Conservation (phyloP, 2,797 vertebrate species). For the Propithecus deckenii region DNA sequence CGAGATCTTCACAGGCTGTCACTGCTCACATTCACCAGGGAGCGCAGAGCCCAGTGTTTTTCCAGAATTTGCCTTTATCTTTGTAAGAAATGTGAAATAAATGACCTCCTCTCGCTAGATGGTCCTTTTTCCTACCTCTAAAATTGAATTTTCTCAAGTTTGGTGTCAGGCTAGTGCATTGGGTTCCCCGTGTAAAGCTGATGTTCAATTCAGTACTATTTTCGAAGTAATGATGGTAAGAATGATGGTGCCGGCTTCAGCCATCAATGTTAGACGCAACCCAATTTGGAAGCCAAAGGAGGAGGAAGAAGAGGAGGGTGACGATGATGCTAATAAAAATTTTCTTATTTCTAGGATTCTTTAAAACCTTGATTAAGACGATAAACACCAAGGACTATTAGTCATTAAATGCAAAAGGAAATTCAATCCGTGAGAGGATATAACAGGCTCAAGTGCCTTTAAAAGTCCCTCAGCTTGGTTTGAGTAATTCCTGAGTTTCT, state of each 20-base stretch:
- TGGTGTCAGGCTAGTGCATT: neutral
- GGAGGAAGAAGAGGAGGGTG: neutral
- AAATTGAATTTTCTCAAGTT: neutral
- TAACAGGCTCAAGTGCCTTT: neutral
- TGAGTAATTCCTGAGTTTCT: neutral
- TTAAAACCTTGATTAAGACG: neutral
- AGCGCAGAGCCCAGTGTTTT: neutral
- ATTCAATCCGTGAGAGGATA: neutral
- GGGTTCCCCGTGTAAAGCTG: neutral
- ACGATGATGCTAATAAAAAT: neutral
- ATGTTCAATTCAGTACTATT: neutral
- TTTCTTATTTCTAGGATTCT: neutral
- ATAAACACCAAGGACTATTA: neutral
- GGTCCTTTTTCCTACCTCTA: neutral
- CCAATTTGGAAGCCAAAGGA: neutral
- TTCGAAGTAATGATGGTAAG: neutral
- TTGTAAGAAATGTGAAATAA: neutral
- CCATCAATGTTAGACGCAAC: neutral
- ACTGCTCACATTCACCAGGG: neutral
- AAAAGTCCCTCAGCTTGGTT: neutral
- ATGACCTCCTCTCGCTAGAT: neutral
- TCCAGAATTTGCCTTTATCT: neutral
- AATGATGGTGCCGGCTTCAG: neutral
- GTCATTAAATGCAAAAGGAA: neutral
- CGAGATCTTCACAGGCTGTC: neutral